Conservation (phyloP, 2,888 invertebrate genomes). For the Alsophila aescularia region DNA sequence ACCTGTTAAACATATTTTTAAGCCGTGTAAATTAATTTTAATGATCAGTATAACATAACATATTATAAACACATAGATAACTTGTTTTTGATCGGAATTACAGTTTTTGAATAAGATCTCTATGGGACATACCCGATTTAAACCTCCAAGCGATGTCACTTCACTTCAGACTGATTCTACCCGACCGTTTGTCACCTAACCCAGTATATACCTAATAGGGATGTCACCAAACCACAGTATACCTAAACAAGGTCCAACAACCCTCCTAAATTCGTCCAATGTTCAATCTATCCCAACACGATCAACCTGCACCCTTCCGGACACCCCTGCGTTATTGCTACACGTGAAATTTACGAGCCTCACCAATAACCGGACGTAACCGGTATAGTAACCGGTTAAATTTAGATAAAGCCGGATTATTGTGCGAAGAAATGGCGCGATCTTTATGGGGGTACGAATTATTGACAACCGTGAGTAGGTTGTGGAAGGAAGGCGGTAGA, state of each 20-base stretch:
- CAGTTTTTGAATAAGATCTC: too few relatives aligned
- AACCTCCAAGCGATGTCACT: slow-evolving; percentile 1
- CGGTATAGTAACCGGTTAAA: slow-evolving; percentile 59
- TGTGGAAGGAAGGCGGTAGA: slow-evolving; percentile 16
- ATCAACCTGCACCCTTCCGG: slow-evolving; percentile 51
- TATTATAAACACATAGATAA: too few relatives aligned
- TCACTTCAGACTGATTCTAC: background rate
- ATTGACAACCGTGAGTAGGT: slow-evolving; percentile 25
- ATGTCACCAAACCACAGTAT: slow-evolving; percentile 18
- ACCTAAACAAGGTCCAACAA: background rate
- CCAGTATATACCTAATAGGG: too few relatives aligned
- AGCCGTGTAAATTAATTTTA: too few relatives aligned
- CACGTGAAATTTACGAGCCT: slow-evolving; percentile 67
- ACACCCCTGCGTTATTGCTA: slow-evolving; percentile 61
- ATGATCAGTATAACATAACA: too few relatives aligned
- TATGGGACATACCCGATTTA: too few relatives aligned
- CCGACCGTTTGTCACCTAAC: slow-evolving; percentile 13
- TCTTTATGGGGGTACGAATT: slow-evolving; percentile 29
- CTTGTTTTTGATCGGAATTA: too few relatives aligned
- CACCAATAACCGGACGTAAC: slow-evolving; percentile 47
- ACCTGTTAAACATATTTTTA: too few relatives aligned
- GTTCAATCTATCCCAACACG: slow-evolving; percentile 69
- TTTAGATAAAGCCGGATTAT: slow-evolving; percentile 64
- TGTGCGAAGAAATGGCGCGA: slow-evolving; percentile 29
- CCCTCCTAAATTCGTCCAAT: slow-evolving; percentile 33